These are phyloP conservation scores for Pseudomyrmex gracilis DNA, from an alignment of 1,140 invertebrate species.

Conservation along the genomic window DNA sequence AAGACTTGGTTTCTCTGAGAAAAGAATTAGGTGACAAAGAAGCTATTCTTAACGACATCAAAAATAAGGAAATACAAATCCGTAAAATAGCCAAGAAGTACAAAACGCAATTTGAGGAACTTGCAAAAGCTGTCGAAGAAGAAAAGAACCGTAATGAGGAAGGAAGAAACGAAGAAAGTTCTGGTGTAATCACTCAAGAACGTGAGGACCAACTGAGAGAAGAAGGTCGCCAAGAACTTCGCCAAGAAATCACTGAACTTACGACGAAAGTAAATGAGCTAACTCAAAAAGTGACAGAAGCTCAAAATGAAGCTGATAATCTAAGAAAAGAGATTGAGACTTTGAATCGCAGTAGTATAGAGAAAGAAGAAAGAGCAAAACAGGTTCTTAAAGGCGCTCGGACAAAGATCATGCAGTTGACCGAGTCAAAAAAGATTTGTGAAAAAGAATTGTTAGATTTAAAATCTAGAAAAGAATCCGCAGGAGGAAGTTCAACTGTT, in stretches of 20 bases:
- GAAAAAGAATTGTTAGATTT: slow-evolving; percentile 88
- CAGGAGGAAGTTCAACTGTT: slow-evolving; percentile 43
- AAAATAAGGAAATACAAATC: slow-evolving; percentile 93
- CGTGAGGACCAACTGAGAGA: slow-evolving; percentile 84
- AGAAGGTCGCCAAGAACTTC: slow-evolving; percentile 86
- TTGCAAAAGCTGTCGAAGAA: slow-evolving; percentile 88
- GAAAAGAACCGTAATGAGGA: slow-evolving; percentile 86
- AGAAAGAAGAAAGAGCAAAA: slow-evolving; percentile 91
- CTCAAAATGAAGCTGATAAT: slow-evolving; percentile 88
- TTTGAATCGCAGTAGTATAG: slow-evolving; percentile 87
- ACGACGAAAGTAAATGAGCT: slow-evolving; percentile 88
- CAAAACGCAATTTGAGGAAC: slow-evolving; percentile 93
- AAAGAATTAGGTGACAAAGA: slow-evolving; percentile 91
- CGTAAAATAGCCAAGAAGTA: slow-evolving; percentile 97
- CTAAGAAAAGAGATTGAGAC: slow-evolving; percentile 90
- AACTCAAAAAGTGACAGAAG: slow-evolving; percentile 86
- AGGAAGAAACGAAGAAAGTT: slow-evolving; percentile 81
- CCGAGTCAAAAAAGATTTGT: slow-evolving; percentile 88
- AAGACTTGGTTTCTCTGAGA: slow-evolving; percentile 88
- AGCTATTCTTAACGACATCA: slow-evolving; percentile 89
- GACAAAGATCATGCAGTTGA: slow-evolving; percentile 89
- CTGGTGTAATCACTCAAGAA: slow-evolving; percentile 74
- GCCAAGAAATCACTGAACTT: slow-evolving; percentile 80
- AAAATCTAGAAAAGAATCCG: slow-evolving; percentile 86
- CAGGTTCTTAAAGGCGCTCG: slow-evolving; percentile 90